Evolutionary conservation across 2,888 invertebrate genomes (phyloP).

Genomic region (Vanessa cardui): DNA sequence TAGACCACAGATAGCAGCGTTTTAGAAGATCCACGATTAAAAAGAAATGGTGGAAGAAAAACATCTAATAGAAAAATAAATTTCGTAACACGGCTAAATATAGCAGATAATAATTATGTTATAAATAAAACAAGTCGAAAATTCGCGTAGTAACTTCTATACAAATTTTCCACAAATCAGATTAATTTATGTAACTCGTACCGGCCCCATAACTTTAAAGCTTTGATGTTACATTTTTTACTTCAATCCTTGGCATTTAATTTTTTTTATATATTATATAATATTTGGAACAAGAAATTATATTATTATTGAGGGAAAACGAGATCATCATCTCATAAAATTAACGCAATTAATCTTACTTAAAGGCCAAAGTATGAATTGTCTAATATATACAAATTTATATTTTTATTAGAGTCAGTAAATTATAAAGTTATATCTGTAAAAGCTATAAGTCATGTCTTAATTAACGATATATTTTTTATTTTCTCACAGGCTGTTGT

Average conservation of each 20-base stretch:
- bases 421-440: not conserved
- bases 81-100: too few species aligned
- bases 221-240: slow-evolving; percentile 9
- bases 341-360: not conserved
- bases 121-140: too few species aligned
- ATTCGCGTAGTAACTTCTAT: not conserved
- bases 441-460: too few species aligned
- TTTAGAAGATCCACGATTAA: too few species aligned
- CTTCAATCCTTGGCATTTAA: slow-evolving; percentile 13
- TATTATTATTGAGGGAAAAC: not conserved
- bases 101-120: too few species aligned
- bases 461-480: too few species aligned
- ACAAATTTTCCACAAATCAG: not conserved
- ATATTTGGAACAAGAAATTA: too few species aligned
- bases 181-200: not conserved
- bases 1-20: too few species aligned
- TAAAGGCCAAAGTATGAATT: not conserved
- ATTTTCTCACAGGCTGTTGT: too few species aligned
- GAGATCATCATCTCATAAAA: not conserved
- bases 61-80: too few species aligned
- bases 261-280: not conserved
- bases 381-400: not conserved
- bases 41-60: too few species aligned
- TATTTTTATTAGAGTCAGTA: not conserved
- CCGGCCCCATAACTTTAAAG: not conserved